Evolutionary conservation across 2,797 vertebrate genomes (phyloP).

Genomic region (Mus minutoides): DNA sequence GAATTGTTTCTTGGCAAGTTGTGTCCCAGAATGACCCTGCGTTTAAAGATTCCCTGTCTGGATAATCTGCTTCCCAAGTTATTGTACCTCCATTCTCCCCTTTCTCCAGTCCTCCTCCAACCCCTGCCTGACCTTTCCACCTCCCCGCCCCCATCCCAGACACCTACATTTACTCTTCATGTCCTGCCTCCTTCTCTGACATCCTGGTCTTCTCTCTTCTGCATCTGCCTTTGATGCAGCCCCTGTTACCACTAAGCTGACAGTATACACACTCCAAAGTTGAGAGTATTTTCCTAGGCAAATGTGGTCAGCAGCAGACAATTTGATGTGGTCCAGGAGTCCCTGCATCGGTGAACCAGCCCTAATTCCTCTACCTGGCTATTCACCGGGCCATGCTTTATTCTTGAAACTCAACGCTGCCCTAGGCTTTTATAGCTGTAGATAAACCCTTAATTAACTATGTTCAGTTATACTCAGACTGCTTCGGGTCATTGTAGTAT

Average conservation of each 20-base stretch:
- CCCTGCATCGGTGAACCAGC: background rate
- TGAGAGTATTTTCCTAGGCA: constrained; percentile 35
- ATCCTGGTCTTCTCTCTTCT: background rate
- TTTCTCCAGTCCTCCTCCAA: background rate
- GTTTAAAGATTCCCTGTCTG: background rate
- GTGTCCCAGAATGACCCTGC: background rate
- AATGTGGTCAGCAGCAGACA: background rate
- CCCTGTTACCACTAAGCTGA: background rate
- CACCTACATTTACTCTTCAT: background rate
- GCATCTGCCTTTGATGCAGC: constrained; percentile 8
- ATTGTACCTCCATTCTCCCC: background rate
- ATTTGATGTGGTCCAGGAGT: background rate
- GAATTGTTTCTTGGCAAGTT: background rate
- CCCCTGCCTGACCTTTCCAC: background rate
- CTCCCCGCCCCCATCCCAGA: background rate
- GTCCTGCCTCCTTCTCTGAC: background rate
- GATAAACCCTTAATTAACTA: background rate
- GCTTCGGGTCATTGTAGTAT: background rate
- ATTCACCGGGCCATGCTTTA: background rate
- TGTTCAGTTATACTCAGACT: background rate
- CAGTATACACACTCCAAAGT: background rate
- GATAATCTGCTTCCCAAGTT: background rate
- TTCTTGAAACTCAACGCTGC: background rate
- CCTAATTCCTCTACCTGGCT: background rate
- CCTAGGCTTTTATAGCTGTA: background rate